These are phyloP conservation scores for Etheostoma spectabile DNA, from an alignment of 2,113 vertebrate species.

Conservation along the genomic window DNA sequence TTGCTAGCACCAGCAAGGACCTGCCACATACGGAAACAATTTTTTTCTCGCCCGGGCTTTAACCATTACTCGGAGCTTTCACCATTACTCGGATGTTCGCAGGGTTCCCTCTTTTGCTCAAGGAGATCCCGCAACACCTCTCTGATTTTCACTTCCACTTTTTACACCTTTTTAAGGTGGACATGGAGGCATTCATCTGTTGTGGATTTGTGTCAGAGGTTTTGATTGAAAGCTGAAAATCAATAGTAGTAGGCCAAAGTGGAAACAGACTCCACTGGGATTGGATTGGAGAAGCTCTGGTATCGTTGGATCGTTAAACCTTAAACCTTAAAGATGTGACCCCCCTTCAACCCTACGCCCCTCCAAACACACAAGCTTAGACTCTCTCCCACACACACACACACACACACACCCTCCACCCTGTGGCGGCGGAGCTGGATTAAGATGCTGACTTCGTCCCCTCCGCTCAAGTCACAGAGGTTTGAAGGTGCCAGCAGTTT, in stretches of 20 bases:
- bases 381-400: background rate
- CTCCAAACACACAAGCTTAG: background rate
- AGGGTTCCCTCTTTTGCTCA: conserved; percentile 54
- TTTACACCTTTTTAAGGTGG: conserved; percentile 22
- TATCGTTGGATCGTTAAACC: conserved; percentile 24
- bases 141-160: conserved; percentile 20
- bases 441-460: conserved; percentile 60
- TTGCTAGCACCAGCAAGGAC: conserved; percentile 64
- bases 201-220: conserved; percentile 26
- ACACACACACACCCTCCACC: conserved; percentile 26
- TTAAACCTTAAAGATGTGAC: conserved; percentile 41
- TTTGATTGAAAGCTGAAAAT: conserved; percentile 39
- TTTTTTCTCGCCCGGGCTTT: conserved; percentile 53
- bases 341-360: background rate
- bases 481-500: conserved; percentile 57
- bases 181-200: conserved; percentile 10
- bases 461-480: conserved; percentile 49
- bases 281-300: conserved; percentile 21
- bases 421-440: conserved; percentile 43
- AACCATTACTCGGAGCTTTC: conserved; percentile 57
- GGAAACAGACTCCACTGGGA: conserved; percentile 38
- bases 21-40: conserved; percentile 59
- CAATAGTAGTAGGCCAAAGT: conserved; percentile 12
- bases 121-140: conserved; percentile 38
- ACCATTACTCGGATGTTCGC: conserved; percentile 55